Conservation (phyloP, 1,140 invertebrate genomes). For the Brevipalpus yothersi region DNA sequence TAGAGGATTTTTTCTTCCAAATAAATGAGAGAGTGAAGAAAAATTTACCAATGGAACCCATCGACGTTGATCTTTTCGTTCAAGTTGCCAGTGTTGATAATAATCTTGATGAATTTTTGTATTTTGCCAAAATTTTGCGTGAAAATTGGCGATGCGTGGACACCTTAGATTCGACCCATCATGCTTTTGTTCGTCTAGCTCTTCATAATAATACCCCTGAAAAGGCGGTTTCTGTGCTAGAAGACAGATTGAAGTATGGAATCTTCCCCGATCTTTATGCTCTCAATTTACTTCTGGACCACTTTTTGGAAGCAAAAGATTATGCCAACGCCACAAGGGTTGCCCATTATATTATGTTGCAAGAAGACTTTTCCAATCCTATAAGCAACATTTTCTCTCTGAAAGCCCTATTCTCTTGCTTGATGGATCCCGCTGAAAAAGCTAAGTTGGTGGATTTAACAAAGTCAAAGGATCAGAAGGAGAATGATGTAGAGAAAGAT, state of each 20-base stretch:
- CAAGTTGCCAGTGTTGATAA: conserved; percentile 8
- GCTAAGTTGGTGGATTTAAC: conserved; percentile 13
- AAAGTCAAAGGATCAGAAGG: background rate
- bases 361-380: conserved; percentile 55
- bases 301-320: conserved; percentile 40
- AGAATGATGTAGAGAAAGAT: conserved; percentile 13
- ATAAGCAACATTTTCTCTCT: conserved; percentile 40
- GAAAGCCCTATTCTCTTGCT: conserved; percentile 45
- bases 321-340: conserved; percentile 39
- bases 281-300: conserved; percentile 55
- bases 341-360: conserved; percentile 52
- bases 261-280: conserved; percentile 56
- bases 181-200: conserved; percentile 44
- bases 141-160: conserved; percentile 36
- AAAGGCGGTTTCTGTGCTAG: conserved; percentile 40
- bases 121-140: conserved; percentile 39
- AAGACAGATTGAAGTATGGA: conserved; percentile 61
- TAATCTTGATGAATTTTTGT: conserved; percentile 35
- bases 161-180: conserved; percentile 46
- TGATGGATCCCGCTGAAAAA: conserved; percentile 21
- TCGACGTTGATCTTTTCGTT: conserved; percentile 9
- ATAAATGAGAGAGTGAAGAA: conserved; percentile 2
- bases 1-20: conserved; percentile 7
- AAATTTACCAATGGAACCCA: background rate
- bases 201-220: conserved; percentile 30